Conservation (phyloP, 1,140 invertebrate genomes). For the honey bee (Apis mellifera) region DNA sequence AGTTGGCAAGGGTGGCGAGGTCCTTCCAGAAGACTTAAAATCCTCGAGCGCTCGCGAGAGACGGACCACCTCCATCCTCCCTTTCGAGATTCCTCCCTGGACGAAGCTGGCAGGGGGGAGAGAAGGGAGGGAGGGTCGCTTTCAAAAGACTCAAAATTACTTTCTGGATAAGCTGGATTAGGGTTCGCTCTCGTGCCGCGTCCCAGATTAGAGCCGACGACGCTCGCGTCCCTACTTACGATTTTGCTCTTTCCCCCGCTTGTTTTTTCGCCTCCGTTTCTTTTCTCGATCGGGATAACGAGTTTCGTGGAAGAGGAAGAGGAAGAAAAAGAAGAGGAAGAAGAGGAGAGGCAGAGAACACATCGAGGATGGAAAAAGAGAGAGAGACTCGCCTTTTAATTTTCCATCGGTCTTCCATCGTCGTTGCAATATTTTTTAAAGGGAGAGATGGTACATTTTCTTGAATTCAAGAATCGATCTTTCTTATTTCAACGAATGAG, state of each 20-base stretch:
- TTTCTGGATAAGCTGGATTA: conserved; percentile 82
- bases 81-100: conserved; percentile 58
- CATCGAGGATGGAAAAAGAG: no score
- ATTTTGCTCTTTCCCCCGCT: conserved; percentile 65
- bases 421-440: no score
- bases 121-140: conserved; percentile 58
- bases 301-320: neutral
- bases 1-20: conserved; percentile 53
- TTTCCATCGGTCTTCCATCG: no score
- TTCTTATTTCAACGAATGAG: neutral
- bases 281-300: conserved; percentile 24
- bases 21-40: conserved; percentile 66
- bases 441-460: no score
- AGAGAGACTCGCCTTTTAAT: no score
- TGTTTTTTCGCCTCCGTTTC: conserved; percentile 50
- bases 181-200: conserved; percentile 77
- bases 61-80: conserved; percentile 38
- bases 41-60: conserved; percentile 50
- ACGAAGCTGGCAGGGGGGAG: conserved; percentile 15
- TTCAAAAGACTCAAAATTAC: conserved; percentile 82
- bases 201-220: conserved; percentile 79
- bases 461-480: neutral
- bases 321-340: neutral
- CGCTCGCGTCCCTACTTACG: conserved; percentile 66
- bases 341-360: no score